These are phyloP conservation scores for Mormyrus hasselquistii DNA, from an alignment of 2,797 vertebrate species.

Conservation along the genomic window DNA sequence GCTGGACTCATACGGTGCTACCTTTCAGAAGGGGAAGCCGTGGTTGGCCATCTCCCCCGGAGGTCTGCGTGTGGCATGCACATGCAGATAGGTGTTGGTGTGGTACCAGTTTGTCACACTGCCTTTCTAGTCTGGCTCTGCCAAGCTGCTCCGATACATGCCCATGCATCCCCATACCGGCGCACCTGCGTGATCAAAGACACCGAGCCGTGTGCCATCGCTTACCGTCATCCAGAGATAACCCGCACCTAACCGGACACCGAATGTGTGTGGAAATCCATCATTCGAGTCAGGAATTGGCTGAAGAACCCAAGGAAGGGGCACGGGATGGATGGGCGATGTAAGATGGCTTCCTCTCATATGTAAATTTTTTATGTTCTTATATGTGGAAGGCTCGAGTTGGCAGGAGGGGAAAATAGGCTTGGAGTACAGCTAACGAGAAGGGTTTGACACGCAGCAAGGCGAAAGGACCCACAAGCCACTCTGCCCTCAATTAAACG, in stretches of 20 bases:
- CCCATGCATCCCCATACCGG: not conserved
- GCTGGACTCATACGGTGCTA: not conserved
- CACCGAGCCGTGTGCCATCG: slow-evolving; percentile 34
- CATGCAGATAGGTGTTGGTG: not conserved
- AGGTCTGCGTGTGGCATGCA: slow-evolving; percentile 8
- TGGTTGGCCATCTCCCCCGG: slow-evolving; percentile 1
- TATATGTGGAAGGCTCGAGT: not conserved
- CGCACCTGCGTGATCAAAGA: slow-evolving; percentile 35
- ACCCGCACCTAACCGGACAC: not conserved
- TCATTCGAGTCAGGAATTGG: not conserved
- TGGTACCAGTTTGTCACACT: not conserved
- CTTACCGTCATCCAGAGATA: slow-evolving; percentile 29
- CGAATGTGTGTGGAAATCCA: not conserved
- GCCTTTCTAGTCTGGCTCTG: not conserved
- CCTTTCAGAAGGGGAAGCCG: not conserved
- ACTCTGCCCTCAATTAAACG: slow-evolving; percentile 13
- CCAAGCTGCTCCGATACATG: not conserved
- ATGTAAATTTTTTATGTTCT: not conserved
- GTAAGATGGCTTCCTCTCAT: not conserved
- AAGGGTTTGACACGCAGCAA: not conserved
- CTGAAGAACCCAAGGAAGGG: not conserved
- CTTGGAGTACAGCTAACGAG: not conserved
- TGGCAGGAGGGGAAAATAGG: not conserved
- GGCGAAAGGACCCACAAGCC: slow-evolving; percentile 1
- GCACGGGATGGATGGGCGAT: not conserved